Evolutionary conservation across 2,113 vertebrate species (phyloP).

Genomic region (Promerops cafer): DNA sequence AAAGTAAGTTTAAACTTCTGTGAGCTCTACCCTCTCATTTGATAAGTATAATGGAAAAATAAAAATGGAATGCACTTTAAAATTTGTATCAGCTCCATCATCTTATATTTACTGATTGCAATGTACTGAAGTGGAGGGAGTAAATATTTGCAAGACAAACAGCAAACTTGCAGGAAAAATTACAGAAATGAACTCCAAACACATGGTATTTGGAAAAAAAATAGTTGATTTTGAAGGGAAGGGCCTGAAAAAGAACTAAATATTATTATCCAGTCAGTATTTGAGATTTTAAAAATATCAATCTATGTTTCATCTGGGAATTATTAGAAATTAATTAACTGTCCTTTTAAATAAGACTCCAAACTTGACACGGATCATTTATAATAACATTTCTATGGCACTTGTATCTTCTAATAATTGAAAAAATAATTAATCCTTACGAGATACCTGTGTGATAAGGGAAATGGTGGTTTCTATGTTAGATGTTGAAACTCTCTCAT

Average conservation of each 20-base stretch:
- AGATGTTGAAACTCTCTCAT: neutral
- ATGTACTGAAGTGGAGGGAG: neutral
- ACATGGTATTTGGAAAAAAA: neutral
- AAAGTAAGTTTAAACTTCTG: neutral
- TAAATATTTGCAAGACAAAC: neutral
- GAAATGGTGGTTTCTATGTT: neutral
- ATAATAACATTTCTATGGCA: neutral
- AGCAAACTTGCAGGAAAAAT: neutral
- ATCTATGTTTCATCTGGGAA: neutral
- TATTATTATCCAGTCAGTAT: neutral
- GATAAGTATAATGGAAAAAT: neutral
- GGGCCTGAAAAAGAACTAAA: neutral
- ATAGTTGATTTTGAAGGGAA: neutral
- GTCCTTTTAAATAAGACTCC: neutral
- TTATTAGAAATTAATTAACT: conserved; percentile 3
- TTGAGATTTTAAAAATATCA: neutral
- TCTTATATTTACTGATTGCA: neutral
- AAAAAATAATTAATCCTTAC: neutral
- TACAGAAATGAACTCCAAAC: neutral
- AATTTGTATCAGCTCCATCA: neutral
- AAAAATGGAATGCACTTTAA: neutral
- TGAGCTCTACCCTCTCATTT: neutral
- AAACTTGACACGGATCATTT: neutral
- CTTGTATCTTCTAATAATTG: neutral
- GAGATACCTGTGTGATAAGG: neutral